phyloP scores from a whole-genome alignment of 1,140 invertebrate species.

The Solen grandis region DNA sequence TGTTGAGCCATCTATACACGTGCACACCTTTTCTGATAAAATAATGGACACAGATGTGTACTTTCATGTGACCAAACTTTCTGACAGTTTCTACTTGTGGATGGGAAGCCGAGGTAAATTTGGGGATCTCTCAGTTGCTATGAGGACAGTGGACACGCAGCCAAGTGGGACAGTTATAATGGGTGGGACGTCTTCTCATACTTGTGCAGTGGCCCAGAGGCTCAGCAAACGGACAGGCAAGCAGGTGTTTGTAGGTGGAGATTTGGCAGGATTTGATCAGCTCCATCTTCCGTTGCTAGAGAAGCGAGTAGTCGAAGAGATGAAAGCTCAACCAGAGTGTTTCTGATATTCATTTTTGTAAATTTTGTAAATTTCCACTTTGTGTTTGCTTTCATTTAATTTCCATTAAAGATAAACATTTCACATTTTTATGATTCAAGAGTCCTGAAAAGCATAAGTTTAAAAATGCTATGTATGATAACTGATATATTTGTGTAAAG shows the following conservation, averaged over 20 bases:
- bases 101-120: slow-evolving; percentile 44
- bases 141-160: slow-evolving; percentile 21
- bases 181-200: slow-evolving; percentile 28
- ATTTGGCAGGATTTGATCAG: slow-evolving; percentile 35
- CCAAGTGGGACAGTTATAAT: too few relatives aligned
- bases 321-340: slow-evolving; percentile 42
- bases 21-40: slow-evolving; percentile 46
- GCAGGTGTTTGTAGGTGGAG: slow-evolving; percentile 48
- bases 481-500: too few relatives aligned
- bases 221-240: slow-evolving; percentile 35
- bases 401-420: too few relatives aligned
- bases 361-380: too few relatives aligned
- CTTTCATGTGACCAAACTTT: slow-evolving; percentile 45
- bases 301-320: slow-evolving; percentile 49
- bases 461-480: too few relatives aligned
- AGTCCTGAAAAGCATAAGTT: too few relatives aligned
- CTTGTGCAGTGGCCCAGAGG: slow-evolving; percentile 30
- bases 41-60: slow-evolving; percentile 27
- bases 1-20: too few relatives aligned
- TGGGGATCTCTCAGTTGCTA: slow-evolving; percentile 53
- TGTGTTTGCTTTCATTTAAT: too few relatives aligned
- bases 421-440: too few relatives aligned
- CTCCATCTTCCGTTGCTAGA: slow-evolving; percentile 32
- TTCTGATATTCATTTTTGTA: too few relatives aligned
- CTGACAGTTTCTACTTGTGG: slow-evolving; percentile 46